phyloP scores from a whole-genome alignment of 2,888 invertebrate genomes.

The Margaritifera margaritifera region DNA sequence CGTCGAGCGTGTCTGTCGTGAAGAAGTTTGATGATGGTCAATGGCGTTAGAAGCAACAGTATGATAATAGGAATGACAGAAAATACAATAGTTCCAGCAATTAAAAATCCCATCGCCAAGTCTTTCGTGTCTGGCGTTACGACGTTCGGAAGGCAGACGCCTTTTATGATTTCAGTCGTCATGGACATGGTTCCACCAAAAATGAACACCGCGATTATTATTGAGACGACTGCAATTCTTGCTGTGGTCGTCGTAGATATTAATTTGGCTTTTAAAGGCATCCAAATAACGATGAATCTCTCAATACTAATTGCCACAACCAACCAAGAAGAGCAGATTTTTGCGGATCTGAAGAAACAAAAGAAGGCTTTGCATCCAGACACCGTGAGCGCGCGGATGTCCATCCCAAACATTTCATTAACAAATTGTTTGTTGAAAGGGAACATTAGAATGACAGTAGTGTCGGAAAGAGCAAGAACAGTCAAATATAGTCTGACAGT shows the following conservation, averaged over 20 bases:
- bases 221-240: constrained; percentile 3
- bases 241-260: constrained; percentile 29
- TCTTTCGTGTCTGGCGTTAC: constrained; percentile 10
- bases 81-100: constrained; percentile 33
- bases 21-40: constrained; percentile 31
- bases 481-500: constrained; percentile 34
- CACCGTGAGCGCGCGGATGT: constrained; percentile 34
- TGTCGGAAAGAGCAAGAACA: constrained; percentile 42
- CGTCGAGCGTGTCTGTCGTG: constrained; percentile 11
- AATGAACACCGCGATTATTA: constrained; percentile 7
- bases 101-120: constrained; percentile 19
- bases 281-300: constrained; percentile 46
- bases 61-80: constrained; percentile 38
- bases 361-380: constrained; percentile 45
- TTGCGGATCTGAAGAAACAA: constrained; percentile 34
- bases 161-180: constrained; percentile 29
- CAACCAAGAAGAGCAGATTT: constrained; percentile 47
- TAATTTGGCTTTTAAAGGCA: constrained; percentile 33
- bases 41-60: constrained; percentile 33
- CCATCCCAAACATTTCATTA: constrained; percentile 25
- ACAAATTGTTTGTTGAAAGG: constrained; percentile 43
- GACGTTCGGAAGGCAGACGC: constrained; percentile 16
- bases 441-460: constrained; percentile 30
- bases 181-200: constrained; percentile 39
- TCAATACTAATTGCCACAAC: constrained; percentile 44